Conservation (phyloP, 2,888 invertebrate species). For the Timema cristinae region DNA sequence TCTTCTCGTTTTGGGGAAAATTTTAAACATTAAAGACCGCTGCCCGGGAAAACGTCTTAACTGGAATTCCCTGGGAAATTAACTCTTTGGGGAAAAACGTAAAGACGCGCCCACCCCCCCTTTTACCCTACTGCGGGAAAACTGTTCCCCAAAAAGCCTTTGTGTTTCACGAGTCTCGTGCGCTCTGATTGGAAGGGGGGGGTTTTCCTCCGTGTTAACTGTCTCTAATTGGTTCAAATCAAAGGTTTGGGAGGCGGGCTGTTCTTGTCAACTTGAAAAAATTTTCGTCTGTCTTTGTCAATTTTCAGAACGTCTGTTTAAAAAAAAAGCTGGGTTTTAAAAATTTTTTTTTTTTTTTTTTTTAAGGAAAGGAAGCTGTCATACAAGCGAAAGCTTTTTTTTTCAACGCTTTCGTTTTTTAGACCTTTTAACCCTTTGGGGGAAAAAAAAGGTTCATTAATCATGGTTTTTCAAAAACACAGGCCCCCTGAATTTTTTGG, state of each 20-base stretch:
- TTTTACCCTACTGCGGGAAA: too few species aligned
- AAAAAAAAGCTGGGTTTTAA: background rate
- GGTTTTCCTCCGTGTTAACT: background rate
- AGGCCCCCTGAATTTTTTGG: too few species aligned
- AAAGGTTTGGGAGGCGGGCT: slow-evolving; percentile 4
- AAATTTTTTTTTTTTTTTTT: background rate
- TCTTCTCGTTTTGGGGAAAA: too few species aligned
- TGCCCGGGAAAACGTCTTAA: background rate
- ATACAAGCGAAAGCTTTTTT: too few species aligned
- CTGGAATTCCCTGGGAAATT: background rate
- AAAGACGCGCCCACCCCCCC: background rate
- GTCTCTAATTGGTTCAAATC: slow-evolving; percentile 28
- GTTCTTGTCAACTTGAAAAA: slow-evolving; percentile 14
- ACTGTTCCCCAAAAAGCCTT: too few species aligned
- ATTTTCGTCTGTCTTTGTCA: slow-evolving; percentile 13
- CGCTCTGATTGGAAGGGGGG: background rate
- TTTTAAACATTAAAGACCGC: background rate
- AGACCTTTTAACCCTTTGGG: too few species aligned
- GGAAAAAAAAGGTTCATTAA: too few species aligned
- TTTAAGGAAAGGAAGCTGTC: too few species aligned
- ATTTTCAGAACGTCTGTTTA: background rate
- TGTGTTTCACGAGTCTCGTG: background rate
- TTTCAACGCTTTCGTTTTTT: too few species aligned
- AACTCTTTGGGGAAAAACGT: background rate
- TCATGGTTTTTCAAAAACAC: too few species aligned